These are phyloP conservation scores for Eciton burchellii DNA, from an alignment of 1,140 invertebrate genomes.

Conservation along the genomic window DNA sequence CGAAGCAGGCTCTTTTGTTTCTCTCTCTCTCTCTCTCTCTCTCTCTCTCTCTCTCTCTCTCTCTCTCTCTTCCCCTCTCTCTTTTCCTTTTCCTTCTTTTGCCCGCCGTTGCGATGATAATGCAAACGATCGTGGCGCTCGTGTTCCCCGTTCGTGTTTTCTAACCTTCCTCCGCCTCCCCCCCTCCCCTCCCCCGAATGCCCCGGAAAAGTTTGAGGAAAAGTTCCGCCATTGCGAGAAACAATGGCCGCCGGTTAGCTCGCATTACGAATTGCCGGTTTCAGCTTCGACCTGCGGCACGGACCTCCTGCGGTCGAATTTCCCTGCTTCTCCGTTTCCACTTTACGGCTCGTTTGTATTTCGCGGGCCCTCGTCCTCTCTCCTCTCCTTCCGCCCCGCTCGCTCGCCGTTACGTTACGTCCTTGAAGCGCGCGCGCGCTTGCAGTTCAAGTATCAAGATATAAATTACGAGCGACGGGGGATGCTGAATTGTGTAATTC, in stretches of 20 bases:
- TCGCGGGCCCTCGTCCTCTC: neutral
- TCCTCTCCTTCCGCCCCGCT: neutral
- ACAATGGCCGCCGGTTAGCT: constrained; percentile 65
- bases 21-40: no score
- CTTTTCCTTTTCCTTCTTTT: constrained; percentile 48
- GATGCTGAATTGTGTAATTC: neutral
- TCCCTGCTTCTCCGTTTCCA: constrained; percentile 43
- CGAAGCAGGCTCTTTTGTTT: no score
- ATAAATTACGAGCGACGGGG: neutral
- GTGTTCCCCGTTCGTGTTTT: constrained; percentile 44
- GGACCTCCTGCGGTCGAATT: constrained; percentile 17
- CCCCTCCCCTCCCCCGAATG: constrained; percentile 55
- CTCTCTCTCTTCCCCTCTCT: no score
- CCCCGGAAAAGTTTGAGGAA: constrained; percentile 59
- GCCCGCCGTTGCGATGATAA: constrained; percentile 65
- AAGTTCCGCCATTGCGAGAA: constrained; percentile 54
- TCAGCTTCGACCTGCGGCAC: constrained; percentile 24
- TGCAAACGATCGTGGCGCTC: constrained; percentile 50
- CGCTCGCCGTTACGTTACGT: neutral
- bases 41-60: no score
- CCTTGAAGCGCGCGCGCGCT: constrained; percentile 12
- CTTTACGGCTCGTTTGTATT: constrained; percentile 43
- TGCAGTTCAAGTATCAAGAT: constrained; percentile 19
- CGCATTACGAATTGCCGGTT: constrained; percentile 63
- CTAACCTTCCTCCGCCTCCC: no score